Evolutionary conservation across 1,140 invertebrate species (phyloP).

Genomic region (Papilio aristodemus): DNA sequence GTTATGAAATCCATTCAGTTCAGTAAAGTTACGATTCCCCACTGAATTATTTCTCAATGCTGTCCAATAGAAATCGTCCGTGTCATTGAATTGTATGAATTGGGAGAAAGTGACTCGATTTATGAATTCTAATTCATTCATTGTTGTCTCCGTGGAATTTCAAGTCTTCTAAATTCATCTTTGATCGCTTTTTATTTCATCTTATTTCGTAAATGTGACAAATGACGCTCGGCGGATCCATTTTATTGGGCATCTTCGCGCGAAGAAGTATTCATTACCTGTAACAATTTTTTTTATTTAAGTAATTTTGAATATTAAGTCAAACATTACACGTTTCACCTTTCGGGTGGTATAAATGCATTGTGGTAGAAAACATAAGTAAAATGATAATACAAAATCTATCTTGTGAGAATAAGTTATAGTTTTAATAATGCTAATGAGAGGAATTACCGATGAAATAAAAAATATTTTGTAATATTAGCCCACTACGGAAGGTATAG

Average conservation of each 20-base stretch:
- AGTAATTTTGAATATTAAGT: background rate
- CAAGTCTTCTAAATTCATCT: conserved; percentile 54
- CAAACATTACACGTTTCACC: too few species aligned
- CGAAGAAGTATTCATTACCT: conserved; percentile 51
- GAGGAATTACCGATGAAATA: too few species aligned
- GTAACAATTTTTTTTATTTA: conserved; percentile 43
- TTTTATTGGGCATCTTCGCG: conserved; percentile 48
- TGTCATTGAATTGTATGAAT: conserved; percentile 16
- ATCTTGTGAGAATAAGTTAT: too few species aligned
- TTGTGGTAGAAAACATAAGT: too few species aligned
- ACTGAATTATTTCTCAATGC: conserved; percentile 42
- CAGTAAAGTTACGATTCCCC: conserved; percentile 33
- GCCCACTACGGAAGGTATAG: too few species aligned
- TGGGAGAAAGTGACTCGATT: conserved; percentile 38
- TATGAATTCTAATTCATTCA: conserved; percentile 58
- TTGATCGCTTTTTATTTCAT: conserved; percentile 54
- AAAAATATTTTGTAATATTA: too few species aligned
- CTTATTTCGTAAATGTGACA: conserved; percentile 74
- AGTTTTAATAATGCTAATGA: too few species aligned
- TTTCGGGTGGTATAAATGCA: too few species aligned
- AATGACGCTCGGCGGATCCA: conserved; percentile 51
- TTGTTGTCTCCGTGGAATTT: conserved; percentile 52
- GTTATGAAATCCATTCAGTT: conserved; percentile 39
- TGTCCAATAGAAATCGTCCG: conserved; percentile 42
- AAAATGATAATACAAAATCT: too few species aligned